phyloP scores from a whole-genome alignment of 2,888 invertebrate genomes.

The Himalopsyche japonica region DNA sequence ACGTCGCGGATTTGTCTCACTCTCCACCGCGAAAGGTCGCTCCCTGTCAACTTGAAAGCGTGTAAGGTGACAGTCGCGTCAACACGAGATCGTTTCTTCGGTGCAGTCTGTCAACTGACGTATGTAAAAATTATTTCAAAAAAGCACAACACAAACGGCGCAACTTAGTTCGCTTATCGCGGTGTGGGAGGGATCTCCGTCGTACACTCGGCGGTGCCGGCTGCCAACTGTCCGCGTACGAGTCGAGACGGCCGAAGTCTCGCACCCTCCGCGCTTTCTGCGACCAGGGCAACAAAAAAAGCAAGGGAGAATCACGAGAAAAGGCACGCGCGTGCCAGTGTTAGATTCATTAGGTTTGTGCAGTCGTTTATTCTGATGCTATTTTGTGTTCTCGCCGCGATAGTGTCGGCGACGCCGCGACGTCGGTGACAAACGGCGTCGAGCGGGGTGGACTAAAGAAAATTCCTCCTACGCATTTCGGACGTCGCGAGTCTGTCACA shows the following conservation, averaged over 20 bases:
- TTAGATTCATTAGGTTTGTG: background rate
- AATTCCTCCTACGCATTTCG: background rate
- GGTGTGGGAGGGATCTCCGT: constrained; percentile 1
- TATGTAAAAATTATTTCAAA: background rate
- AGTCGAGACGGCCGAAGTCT: background rate
- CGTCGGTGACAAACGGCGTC: constrained; percentile 1
- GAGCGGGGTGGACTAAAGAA: background rate
- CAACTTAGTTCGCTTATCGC: background rate
- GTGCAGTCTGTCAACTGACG: background rate
- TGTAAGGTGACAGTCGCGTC: background rate
- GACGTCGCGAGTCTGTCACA: background rate
- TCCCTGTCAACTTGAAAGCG: background rate
- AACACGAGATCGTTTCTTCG: background rate
- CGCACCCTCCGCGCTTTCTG: background rate
- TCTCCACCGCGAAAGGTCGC: background rate
- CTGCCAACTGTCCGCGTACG: background rate
- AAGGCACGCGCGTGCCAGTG: background rate
- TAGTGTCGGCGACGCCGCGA: background rate
- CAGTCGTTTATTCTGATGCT: constrained; percentile 1
- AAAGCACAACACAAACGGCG: background rate
- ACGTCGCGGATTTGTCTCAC: background rate
- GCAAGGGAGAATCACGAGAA: constrained; percentile 3
- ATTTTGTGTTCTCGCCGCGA: constrained; percentile 9
- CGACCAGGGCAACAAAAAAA: background rate
- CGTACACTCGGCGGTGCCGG: background rate